Percentiles rank a stretch among this genome's conserved stretches.
Evolutionary conservation across 2,888 invertebrate genomes (phyloP).

Genomic region (Thymelicus lineola): DNA sequence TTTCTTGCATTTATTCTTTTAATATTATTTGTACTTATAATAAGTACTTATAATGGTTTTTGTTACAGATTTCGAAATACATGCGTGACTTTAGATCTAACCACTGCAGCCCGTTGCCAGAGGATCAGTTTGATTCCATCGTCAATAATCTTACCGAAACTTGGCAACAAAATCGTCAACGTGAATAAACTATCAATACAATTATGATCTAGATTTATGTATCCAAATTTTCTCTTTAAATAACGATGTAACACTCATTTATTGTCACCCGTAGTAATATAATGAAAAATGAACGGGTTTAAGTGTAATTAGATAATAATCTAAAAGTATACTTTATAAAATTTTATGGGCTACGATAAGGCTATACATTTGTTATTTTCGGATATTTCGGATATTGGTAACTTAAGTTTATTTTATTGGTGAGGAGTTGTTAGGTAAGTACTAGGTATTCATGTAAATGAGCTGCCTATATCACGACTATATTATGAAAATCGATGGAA

Average conservation of each 20-base stretch:
- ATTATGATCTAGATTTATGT: neutral
- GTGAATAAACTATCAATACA: slow-evolving; percentile 5
- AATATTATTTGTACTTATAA: neutral
- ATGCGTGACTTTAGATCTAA: slow-evolving; percentile 93
- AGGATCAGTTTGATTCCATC: slow-evolving; percentile 71
- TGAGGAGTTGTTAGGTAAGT: no score
- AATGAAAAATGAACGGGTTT: slow-evolving; percentile 3
- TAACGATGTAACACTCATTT: neutral
- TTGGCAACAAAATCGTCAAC: slow-evolving; percentile 26
- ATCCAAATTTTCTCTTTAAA: neutral
- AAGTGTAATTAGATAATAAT: slow-evolving; percentile 18
- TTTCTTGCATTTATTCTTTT: neutral
- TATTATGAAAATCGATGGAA: neutral
- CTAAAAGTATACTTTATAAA: slow-evolving; percentile 12
- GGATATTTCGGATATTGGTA: neutral
- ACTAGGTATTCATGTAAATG: neutral
- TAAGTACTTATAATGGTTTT: neutral
- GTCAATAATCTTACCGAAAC: slow-evolving; percentile 34
- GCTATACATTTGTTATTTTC: neutral
- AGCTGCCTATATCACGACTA: neutral
- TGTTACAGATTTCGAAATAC: slow-evolving; percentile 89
- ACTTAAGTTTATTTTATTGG: no score
- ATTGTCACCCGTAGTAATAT: slow-evolving; percentile 11
- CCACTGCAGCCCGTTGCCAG: slow-evolving; percentile 94
- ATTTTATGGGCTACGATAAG: neutral